These are phyloP conservation scores for Anarhynchus alexandrinus DNA, from an alignment of 2,113 vertebrate species.

Conservation along the genomic window DNA sequence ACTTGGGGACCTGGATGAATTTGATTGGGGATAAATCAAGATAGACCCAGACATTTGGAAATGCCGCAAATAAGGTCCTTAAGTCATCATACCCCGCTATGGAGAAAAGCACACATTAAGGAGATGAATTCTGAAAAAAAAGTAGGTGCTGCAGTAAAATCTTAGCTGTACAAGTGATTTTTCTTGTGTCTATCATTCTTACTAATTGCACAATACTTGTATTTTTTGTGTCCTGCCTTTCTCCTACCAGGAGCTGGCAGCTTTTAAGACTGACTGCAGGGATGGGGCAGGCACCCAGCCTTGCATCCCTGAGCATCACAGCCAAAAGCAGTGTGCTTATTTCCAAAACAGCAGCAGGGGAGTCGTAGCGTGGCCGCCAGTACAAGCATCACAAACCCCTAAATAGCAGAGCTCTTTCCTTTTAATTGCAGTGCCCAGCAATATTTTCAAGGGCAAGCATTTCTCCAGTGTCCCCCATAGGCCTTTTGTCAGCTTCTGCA, in stretches of 20 bases:
- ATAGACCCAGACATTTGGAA: neutral
- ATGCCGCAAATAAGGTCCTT: neutral
- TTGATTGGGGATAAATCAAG: neutral
- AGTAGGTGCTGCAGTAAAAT: neutral
- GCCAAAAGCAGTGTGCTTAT: neutral
- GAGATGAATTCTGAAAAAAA: neutral
- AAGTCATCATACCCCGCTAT: neutral
- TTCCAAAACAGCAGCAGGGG: neutral
- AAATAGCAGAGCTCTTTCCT: neutral
- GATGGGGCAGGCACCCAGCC: neutral
- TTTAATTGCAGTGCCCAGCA: conserved; percentile 10
- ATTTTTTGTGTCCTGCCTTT: neutral
- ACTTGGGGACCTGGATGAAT: neutral
- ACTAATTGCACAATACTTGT: neutral
- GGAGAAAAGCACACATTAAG: neutral
- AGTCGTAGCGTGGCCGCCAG: neutral
- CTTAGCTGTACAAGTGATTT: neutral
- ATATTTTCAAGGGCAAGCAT: neutral
- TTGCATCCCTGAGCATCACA: neutral
- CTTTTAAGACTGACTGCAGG: neutral
- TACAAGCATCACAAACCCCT: neutral
- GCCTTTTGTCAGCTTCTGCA: conserved; percentile 12
- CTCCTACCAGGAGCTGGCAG: neutral
- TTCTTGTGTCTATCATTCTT: neutral
- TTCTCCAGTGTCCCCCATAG: neutral